phyloP scores from a whole-genome alignment of 2,888 invertebrate species.

The Caenorhabditis sp. region DNA sequence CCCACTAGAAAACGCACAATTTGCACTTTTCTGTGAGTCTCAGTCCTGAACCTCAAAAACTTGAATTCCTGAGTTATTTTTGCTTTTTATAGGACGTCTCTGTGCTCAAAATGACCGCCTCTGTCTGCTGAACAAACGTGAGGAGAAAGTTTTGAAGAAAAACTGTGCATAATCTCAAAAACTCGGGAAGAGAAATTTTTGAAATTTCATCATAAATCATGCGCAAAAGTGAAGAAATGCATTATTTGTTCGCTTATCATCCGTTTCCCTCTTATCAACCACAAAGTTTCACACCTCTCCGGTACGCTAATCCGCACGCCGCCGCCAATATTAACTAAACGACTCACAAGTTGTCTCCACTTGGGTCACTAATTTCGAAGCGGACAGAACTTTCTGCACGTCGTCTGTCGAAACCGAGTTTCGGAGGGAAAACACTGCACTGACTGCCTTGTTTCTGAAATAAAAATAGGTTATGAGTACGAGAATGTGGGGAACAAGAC shows the following conservation, averaged over 20 bases:
- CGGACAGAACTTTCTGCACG: constrained; percentile 29
- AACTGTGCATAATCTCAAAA: too few species aligned
- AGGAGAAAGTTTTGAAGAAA: too few species aligned
- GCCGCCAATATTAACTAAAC: not conserved
- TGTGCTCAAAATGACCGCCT: too few species aligned
- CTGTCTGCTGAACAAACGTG: too few species aligned
- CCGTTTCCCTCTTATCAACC: constrained; percentile 17
- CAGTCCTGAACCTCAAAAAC: too few species aligned
- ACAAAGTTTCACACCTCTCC: constrained; percentile 33
- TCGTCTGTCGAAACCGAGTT: constrained; percentile 24
- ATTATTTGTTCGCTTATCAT: constrained; percentile 23
- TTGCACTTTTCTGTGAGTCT: too few species aligned
- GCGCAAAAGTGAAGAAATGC: not conserved
- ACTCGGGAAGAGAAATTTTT: too few species aligned
- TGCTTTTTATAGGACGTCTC: too few species aligned
- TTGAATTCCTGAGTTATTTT: not conserved
- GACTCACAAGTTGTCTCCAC: constrained; percentile 51
- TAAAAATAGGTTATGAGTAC: not conserved
- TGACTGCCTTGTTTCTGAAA: constrained; percentile 40
- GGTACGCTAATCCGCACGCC: constrained; percentile 7
- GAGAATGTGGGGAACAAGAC: not conserved
- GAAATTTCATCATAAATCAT: constrained; percentile 39
- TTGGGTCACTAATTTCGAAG: constrained; percentile 40
- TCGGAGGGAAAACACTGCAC: constrained; percentile 48
- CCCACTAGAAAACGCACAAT: too few species aligned